These are phyloP conservation scores for Cerastis leucographa DNA, from an alignment of 2,888 invertebrate species.

Conservation along the genomic window DNA sequence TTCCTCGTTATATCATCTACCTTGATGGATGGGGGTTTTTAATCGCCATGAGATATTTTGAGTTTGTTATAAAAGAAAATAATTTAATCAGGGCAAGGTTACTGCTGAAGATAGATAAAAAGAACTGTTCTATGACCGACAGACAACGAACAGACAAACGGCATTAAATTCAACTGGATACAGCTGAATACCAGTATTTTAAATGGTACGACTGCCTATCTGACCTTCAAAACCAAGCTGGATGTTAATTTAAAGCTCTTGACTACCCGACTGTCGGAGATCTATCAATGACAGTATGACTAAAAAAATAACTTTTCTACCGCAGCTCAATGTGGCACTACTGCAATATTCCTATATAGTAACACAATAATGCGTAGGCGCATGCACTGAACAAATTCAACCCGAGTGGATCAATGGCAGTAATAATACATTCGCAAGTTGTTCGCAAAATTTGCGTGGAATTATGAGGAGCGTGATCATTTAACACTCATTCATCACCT, in stretches of 20 bases:
- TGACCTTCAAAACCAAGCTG: no score
- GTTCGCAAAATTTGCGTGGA: constrained; percentile 44
- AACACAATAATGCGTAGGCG: constrained; percentile 50
- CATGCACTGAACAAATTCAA: constrained; percentile 65
- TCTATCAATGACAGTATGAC: neutral
- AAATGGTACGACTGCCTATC: no score
- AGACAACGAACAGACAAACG: no score
- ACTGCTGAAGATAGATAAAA: no score
- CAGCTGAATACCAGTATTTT: no score
- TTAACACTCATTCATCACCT: neutral
- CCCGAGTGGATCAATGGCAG: constrained; percentile 58
- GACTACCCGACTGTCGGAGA: neutral
- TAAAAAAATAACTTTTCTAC: neutral
- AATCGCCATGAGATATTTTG: no score
- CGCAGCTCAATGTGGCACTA: constrained; percentile 5
- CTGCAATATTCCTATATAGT: constrained; percentile 28
- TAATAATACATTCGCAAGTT: constrained; percentile 45
- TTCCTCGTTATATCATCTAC: no score
- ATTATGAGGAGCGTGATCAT: constrained; percentile 21
- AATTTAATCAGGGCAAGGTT: no score
- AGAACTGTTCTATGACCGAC: no score
- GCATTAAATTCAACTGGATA: no score
- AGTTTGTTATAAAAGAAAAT: no score
- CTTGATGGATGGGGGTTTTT: no score
- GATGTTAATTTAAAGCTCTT: neutral